Conservation (phyloP, 30 jellyfish, hydroid and myxozoan genomes). For the Turritopsis dohrnii region DNA sequence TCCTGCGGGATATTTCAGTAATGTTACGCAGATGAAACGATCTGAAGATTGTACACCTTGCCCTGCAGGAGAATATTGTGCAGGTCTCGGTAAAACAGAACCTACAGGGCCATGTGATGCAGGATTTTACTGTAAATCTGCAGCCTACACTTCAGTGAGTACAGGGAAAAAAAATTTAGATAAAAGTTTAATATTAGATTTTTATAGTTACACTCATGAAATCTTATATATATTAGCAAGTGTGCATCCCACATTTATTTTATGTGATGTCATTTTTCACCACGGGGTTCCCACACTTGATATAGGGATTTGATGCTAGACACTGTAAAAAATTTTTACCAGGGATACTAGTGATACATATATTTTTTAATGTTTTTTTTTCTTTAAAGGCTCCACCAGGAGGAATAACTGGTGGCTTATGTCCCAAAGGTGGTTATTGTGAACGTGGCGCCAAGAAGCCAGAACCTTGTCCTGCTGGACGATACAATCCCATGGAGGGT, state of each 20-base stretch:
- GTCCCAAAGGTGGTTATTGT: conserved; percentile 98
- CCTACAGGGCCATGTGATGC: conserved; percentile 99
- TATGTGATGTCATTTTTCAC: too few species aligned
- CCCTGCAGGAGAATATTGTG: conserved; percentile 95
- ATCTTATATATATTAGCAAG: too few species aligned
- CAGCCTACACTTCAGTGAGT: conserved; percentile 87
- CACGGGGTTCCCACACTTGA: too few species aligned
- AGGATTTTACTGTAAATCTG: conserved; percentile 84
- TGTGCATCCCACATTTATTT: too few species aligned
- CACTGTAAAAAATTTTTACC: too few species aligned
- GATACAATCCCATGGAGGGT: conserved; percentile 72
- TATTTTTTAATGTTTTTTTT: too few species aligned
- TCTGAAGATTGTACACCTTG: conserved; percentile 90
- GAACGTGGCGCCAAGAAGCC: conserved; percentile 86
- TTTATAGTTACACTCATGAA: too few species aligned
- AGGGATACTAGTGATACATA: too few species aligned
- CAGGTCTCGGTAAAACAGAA: conserved; percentile 71
- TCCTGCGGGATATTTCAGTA: conserved; percentile 90
- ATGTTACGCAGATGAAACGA: conserved; percentile 72
- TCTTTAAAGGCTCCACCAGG: conserved; percentile 89
- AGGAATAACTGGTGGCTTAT: conserved; percentile 88
- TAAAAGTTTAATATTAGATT: too few species aligned
- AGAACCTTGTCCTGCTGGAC: conserved; percentile 91
- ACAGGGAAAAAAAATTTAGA: background rate
- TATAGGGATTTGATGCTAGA: too few species aligned